These are phyloP conservation scores for Chesias legatella DNA, from an alignment of 2,888 invertebrate genomes.

Conservation along the genomic window DNA sequence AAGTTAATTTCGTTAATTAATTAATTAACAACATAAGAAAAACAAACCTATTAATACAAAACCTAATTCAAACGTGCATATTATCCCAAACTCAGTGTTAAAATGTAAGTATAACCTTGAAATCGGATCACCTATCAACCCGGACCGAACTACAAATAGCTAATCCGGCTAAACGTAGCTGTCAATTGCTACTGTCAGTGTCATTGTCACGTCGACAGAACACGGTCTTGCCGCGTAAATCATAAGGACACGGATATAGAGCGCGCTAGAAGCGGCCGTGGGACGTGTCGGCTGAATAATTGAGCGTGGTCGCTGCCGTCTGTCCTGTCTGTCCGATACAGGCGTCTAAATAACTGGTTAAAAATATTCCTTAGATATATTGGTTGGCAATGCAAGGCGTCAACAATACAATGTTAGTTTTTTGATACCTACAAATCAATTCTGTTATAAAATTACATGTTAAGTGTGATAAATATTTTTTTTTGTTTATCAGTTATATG, in stretches of 20 bases:
- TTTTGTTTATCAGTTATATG: no score
- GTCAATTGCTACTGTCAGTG: constrained; percentile 15
- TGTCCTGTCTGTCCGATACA: neutral
- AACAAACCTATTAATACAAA: no score
- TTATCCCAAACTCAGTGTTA: no score
- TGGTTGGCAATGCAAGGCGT: no score
- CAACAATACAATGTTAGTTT: no score
- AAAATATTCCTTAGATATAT: constrained; percentile 1
- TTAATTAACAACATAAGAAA: no score
- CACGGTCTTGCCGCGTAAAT: constrained; percentile 8
- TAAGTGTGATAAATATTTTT: no score
- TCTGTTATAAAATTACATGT: no score
- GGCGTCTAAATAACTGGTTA: constrained; percentile 9
- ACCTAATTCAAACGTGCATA: no score
- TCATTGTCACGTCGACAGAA: constrained; percentile 16
- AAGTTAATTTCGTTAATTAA: no score
- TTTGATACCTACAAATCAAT: no score
- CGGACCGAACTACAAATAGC: neutral
- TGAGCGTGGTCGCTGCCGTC: constrained; percentile 11
- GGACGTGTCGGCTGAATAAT: constrained; percentile 18
- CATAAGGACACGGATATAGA: constrained; percentile 13
- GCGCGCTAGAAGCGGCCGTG: constrained; percentile 5
- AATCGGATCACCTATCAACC: neutral
- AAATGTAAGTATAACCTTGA: no score
- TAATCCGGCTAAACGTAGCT: constrained; percentile 8